Evolutionary conservation across 2,797 vertebrate species (phyloP), one percentile per base, ranked within the genome.

Genomic region (Pteronotus mesoamericanus): DNA sequence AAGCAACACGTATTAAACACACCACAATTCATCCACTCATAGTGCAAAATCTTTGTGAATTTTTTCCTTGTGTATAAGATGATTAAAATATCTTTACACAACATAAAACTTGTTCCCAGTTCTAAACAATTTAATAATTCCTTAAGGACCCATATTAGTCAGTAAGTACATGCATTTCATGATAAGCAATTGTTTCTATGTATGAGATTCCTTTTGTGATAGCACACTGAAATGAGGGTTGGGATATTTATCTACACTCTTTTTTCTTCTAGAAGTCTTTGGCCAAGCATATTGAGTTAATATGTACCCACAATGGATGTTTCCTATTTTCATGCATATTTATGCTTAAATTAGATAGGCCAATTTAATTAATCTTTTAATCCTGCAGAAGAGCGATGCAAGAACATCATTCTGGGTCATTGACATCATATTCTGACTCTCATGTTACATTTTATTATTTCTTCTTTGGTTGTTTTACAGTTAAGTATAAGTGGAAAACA

Each of bases 41-140:
- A 51, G 89, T 46, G 93, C 55, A 86, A 95, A 96, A 86, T 66
- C 61, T 68, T 46, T 86, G 14, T 29, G 32, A 57, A 68, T 55
- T 44, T 88, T 84, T 82, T 64, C 69, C 57, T 86, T 12, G n/a
- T 10, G 37, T 48, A 86, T 55, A 83, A 64, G 39, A 57, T 46
- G 59, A 97, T 51, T 91, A 82, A 96, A 97, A 91, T 34, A 26
- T 74, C 71, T 87, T 89, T 95, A 91, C 85, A 66, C 46, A 85
- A 91, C 89, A 89, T 84, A 77, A 86, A 96, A 93, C 24, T n/a
- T 32, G 18, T 32, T 32, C 46, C 4, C 0, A 12, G 18, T 77
- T 77, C 82, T 85, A 87, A 90, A 87, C 48, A 94, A 93, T 83
- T 34, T 57, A 86, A 83, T 42, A 84, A n/a, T n/a, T 82, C 57